Base-by-base conservation (phyloP, 2,888 invertebrate species). In the Rotaria macrura region DNA sequence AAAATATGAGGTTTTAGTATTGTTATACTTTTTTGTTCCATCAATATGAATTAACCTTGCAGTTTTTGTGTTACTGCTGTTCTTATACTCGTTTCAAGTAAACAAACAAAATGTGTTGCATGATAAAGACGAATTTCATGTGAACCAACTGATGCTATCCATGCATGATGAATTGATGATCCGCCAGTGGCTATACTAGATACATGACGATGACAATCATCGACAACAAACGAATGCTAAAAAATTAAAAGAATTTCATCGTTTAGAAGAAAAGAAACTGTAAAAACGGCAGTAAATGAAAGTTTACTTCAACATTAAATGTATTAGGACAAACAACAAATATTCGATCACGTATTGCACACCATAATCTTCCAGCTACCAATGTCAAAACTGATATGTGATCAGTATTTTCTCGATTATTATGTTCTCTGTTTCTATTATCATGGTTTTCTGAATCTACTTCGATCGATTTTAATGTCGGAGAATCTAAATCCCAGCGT, bases 11-110 rank as follows among this genome's bases (percentile, higher is more conserved):
- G 25, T 34, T 43, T 29, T 6, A 57, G 12, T 10, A 29, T 2
- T 6, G 9, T 29, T 29, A 29, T 17, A 29, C 29, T 5, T 29
- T 57, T 57, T 14, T 14, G 7, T 25, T 29, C 12, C 12, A n/a
- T 29, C 9, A 14, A 57, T 29, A 3, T 14, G 9, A 57, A 92
- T 93, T 92, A 92, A 95, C 95, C 95, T 89, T 95, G 94, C 88
- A 97, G 93, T 94, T 96, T 96, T 91, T 96, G 96, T 87, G 95
- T 95, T 88, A 97, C 97, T 86, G 95, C 94, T 74, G 95, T 94
- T 20, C 95, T 95, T 86, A 97, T 94, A 90, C 95, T 96, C 86
- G 96, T 94, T 90, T 97, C 96, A 85, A 93, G 93, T 43, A 95
- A 91, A 88, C 93, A 93, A 89, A 94, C 94, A 89, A 93, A 93